Conservation (phyloP, 2,113 vertebrate genomes). For the Phocoena phocoena region DNA sequence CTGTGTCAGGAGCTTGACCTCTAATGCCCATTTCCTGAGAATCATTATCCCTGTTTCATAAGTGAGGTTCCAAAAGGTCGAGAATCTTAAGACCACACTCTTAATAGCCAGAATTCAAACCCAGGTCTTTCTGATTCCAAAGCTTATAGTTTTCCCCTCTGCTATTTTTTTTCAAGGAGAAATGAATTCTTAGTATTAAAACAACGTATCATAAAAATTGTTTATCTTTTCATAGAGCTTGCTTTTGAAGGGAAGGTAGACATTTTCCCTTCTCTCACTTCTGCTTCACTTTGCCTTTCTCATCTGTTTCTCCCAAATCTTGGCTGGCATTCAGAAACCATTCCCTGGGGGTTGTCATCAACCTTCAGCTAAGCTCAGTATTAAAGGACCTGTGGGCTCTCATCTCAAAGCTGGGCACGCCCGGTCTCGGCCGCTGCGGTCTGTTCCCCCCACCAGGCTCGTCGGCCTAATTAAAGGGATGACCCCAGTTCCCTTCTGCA, state of each 20-base stretch:
- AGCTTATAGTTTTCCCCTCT: neutral
- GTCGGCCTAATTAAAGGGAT: slow-evolving; percentile 59
- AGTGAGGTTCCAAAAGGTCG: neutral
- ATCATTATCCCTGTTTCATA: neutral
- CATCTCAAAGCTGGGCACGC: slow-evolving; percentile 25
- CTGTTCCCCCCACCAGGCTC: neutral
- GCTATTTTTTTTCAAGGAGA: neutral
- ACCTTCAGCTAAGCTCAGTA: neutral
- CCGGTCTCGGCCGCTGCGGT: neutral
- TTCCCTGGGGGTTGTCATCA: slow-evolving; percentile 22
- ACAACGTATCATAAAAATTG: neutral
- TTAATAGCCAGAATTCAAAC: neutral
- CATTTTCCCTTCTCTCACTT: neutral
- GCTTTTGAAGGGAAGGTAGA: neutral
- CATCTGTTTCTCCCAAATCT: neutral
- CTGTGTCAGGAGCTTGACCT: fast-evolving
- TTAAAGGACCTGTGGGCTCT: neutral
- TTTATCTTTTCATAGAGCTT: neutral
- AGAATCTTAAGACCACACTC: neutral
- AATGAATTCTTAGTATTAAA: neutral
- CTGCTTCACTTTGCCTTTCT: neutral
- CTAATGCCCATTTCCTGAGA: neutral
- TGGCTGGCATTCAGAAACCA: neutral
- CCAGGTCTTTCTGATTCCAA: neutral
- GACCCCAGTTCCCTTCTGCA: neutral